Evolutionary conservation across 2,113 vertebrate genomes (phyloP).

Genomic region (Pollachius pollachius): DNA sequence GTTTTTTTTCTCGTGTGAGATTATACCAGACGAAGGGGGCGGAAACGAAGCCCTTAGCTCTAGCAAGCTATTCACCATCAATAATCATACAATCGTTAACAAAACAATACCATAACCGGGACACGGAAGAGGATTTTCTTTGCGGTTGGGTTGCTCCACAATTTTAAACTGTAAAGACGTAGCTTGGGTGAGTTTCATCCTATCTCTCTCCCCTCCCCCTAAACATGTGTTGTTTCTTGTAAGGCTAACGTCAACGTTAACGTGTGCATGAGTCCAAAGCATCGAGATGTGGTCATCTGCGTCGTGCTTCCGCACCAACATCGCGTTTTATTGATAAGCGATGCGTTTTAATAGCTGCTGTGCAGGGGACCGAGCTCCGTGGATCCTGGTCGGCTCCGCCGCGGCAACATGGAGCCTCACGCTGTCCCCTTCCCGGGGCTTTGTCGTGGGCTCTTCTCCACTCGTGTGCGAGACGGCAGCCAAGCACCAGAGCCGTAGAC

Average conservation of each 20-base stretch:
- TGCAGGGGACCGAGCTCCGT: no score
- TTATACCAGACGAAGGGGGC: constrained; percentile 51
- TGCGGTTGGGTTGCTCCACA: constrained; percentile 3
- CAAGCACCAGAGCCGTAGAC: fast-evolving
- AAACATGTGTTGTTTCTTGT: constrained; percentile 16
- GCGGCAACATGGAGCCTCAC: no score
- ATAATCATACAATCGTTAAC: constrained; percentile 14
- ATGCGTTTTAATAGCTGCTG: not conserved
- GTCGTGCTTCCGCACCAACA: not conserved
- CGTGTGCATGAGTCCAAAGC: constrained; percentile 29
- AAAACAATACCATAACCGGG: constrained; percentile 23
- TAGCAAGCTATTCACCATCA: constrained; percentile 13
- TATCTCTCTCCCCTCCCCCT: constrained; percentile 20
- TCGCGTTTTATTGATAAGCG: not conserved
- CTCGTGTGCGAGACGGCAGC: not conserved
- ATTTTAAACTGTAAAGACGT: constrained; percentile 18
- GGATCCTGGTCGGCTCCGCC: no score
- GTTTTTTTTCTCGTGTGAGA: not conserved
- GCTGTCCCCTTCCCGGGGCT: constrained; percentile 9
- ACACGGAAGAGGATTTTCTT: not conserved
- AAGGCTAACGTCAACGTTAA: constrained; percentile 1
- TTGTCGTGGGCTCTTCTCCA: constrained; percentile 28
- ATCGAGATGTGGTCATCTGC: constrained; percentile 4
- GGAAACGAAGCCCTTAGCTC: constrained; percentile 44
- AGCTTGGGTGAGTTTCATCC: constrained; percentile 53